Percentiles rank a stretch among this genome's conserved stretches.
Evolutionary conservation across 2,888 invertebrate species (phyloP).

Genomic region (Sarcophaga variegata): DNA sequence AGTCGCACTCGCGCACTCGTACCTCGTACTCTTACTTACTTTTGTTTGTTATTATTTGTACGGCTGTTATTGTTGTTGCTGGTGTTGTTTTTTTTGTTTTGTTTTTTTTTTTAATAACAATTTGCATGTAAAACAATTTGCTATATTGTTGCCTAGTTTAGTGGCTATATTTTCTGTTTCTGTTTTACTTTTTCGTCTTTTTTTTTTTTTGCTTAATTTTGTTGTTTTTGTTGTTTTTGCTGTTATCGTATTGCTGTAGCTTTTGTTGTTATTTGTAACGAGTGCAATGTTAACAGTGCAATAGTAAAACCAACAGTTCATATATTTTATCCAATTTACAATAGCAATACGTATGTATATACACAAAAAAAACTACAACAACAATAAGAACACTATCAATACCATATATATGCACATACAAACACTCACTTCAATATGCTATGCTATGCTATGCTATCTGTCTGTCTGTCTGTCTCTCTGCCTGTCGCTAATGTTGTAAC

Average conservation of each 20-base stretch:
- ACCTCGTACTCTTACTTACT: not conserved
- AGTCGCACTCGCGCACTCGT: not conserved
- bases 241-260: conserved; percentile 72
- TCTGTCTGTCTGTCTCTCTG: no score
- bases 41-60: conserved; percentile 46
- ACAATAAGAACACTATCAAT: conserved; percentile 24
- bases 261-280: conserved; percentile 56
- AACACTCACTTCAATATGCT: not conserved
- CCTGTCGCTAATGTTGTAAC: conserved; percentile 38
- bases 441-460: conserved; percentile 26
- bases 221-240: conserved; percentile 37
- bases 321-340: conserved; percentile 33
- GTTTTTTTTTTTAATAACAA: conserved; percentile 71
- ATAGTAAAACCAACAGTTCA: conserved; percentile 55
- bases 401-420: conserved; percentile 7
- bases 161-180: conserved; percentile 39
- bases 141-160: conserved; percentile 66
- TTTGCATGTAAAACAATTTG: conserved; percentile 79
- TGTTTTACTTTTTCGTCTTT: not conserved
- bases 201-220: conserved; percentile 25
- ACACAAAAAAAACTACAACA: not conserved
- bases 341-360: not conserved
- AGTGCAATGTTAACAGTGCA: conserved; percentile 64
- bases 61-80: conserved; percentile 22
- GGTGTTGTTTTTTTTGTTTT: conserved; percentile 16